phyloP scores from a whole-genome alignment of 2,113 vertebrate species.

The Heterocephalus glaber region DNA sequence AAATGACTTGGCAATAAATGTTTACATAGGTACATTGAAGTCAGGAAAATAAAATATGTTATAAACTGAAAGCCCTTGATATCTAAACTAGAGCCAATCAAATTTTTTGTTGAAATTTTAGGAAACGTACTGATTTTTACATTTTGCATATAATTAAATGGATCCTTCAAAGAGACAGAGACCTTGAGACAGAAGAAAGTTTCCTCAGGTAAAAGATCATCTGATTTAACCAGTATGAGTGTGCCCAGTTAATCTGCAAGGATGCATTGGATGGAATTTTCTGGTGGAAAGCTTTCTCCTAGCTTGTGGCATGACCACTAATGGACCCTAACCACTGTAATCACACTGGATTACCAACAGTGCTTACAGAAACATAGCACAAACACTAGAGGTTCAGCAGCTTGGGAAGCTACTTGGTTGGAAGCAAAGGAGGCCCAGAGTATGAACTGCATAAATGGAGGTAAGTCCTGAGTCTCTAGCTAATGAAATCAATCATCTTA shows the following conservation, averaged over 20 bases:
- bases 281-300: constrained; percentile 18
- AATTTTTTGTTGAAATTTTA: constrained; percentile 46
- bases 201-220: constrained; percentile 57
- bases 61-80: constrained; percentile 33
- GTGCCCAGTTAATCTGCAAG: neutral
- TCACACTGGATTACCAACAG: neutral
- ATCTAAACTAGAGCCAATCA: constrained; percentile 3
- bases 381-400: constrained; percentile 46
- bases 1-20: constrained; percentile 54
- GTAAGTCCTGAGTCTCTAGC: constrained; percentile 39
- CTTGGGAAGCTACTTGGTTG: neutral
- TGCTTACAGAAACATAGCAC: neutral
- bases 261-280: neutral
- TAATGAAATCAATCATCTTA: constrained; percentile 51
- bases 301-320: neutral
- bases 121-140: constrained; percentile 44
- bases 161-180: constrained; percentile 18
- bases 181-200: neutral
- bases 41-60: constrained; percentile 24
- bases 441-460: neutral
- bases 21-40: neutral
- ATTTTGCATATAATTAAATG: constrained; percentile 18
- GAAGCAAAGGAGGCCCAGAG: neutral
- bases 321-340: neutral
- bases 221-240: neutral